Percentiles rank a stretch among this genome's conserved stretches.
Conservation (phyloP, 2,113 vertebrate species). For the Epinephelus moara region DNA sequence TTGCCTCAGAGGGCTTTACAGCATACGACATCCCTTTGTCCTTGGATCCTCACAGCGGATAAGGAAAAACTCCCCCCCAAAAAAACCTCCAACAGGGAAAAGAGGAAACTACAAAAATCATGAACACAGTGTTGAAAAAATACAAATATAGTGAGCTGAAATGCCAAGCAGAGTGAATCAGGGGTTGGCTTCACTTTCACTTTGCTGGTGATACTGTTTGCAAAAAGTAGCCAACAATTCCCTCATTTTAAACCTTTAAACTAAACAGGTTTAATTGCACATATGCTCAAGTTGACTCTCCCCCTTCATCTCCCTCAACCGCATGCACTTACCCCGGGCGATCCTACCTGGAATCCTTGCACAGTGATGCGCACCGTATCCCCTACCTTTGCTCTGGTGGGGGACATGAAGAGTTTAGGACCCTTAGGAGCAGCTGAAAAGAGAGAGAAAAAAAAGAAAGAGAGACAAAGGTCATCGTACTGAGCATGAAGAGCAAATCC, state of each 20-base stretch:
- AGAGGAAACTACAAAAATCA: no score
- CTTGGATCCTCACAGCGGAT: no score
- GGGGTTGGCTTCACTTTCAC: no score
- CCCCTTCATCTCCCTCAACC: constrained; percentile 45
- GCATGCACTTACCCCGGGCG: constrained; percentile 72
- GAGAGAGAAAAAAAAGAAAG: constrained; percentile 37
- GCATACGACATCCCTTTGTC: no score
- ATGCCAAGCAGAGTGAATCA: no score
- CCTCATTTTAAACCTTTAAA: neutral
- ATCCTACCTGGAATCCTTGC: constrained; percentile 95
- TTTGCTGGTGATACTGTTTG: no score
- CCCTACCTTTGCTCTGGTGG: constrained; percentile 92
- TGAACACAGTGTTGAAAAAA: no score
- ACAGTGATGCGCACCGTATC: constrained; percentile 96
- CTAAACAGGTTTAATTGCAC: constrained; percentile 32
- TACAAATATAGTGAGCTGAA: no score
- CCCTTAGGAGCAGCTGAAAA: constrained; percentile 93
- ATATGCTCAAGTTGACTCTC: constrained; percentile 28
- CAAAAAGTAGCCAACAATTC: no score
- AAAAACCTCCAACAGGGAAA: no score
- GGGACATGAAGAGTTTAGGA: constrained; percentile 92
- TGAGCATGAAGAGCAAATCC: constrained; percentile 63
- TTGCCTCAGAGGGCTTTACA: no score
- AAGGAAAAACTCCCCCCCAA: no score
- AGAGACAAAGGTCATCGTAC: constrained; percentile 74